Evolutionary conservation across 1,140 invertebrate species (phyloP), one percentile per base, ranked within the genome.

Genomic region (Paramacrobiotus metropolitanus): DNA sequence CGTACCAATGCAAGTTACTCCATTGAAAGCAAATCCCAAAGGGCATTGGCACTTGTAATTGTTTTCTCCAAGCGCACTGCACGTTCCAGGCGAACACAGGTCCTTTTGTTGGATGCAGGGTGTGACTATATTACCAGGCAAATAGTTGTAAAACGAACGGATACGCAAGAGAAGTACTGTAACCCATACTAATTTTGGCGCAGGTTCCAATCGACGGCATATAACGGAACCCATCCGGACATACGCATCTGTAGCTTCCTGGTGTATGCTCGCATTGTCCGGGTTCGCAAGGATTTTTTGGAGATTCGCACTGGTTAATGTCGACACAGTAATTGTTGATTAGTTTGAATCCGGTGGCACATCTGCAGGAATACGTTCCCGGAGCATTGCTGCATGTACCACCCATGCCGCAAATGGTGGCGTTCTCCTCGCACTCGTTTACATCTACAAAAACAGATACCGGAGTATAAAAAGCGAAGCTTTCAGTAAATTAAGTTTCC

Each of bases 201-300:
- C 87, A 91, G 62, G 77, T 78, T 62, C 77, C 80, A 63, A 80
- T 81, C 61, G 75, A 78, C 1, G 73, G 72, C 65, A 86, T 80
- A 21, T 88, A 74, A 59, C 77, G 72, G 72, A 82, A 86, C 2
- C 85, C 85, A 68, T 80, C 77, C 62, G 81, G 79, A 70, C 84
- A 86, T 2, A 80, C 81, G 69, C 84, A 87, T 76, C 83, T 82
- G 67, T 83, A 87, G 65, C 82, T 83, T 0, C 84, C 87, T 74
- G 88, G 88, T 20, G 86, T 88, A 71, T 90, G 89, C 30, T 84
- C 85, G 69, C 87, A 92, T 62, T 86, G 82, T 2, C 87, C 87
- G 71, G 86, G 84, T 62, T 78, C 75, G 71, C 83, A 87, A 61
- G 90, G 74, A 67, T 80, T 79, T 64, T 81, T 77, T 70, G 87